Percentiles rank a stretch among this genome's conserved stretches.
Evolutionary conservation across 2,888 invertebrate genomes (phyloP).

Genomic region (Hanleya hanleyi): DNA sequence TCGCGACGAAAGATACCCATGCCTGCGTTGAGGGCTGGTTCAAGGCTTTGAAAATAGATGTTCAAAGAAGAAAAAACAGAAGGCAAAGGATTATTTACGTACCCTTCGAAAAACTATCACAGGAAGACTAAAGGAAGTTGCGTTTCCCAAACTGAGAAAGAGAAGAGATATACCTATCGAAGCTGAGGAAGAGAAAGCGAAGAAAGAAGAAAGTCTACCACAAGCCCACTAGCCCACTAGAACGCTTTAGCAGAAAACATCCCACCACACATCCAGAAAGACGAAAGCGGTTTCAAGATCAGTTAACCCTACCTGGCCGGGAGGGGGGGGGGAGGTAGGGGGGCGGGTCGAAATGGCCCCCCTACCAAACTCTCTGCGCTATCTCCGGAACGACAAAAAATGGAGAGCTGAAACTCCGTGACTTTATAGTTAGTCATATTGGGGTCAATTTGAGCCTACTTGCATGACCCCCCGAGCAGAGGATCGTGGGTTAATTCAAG

Average conservation of each 20-base stretch:
- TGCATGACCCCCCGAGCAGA: too few species aligned
- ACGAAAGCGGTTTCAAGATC: not conserved
- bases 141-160: not conserved
- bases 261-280: not conserved
- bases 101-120: not conserved
- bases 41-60: slow-evolving; percentile 3
- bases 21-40: slow-evolving; percentile 2
- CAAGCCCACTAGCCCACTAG: not conserved
- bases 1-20: not conserved
- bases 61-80: not conserved
- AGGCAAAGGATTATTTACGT: not conserved
- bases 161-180: not conserved
- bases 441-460: too few species aligned
- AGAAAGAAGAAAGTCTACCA: not conserved
- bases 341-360: too few species aligned
- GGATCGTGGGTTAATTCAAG: too few species aligned
- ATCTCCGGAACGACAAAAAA: too few species aligned
- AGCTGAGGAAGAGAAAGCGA: not conserved
- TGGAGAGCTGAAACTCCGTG: too few species aligned
- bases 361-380: too few species aligned
- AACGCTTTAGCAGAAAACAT: not conserved
- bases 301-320: too few species aligned
- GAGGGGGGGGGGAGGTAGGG: too few species aligned
- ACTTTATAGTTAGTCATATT: too few species aligned
- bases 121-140: not conserved